A percentile compares a stretch with the other conserved stretches of the same genome.
Evolutionary conservation across 2,113 vertebrate genomes (phyloP).

Genomic region (Haemorhous mexicanus): DNA sequence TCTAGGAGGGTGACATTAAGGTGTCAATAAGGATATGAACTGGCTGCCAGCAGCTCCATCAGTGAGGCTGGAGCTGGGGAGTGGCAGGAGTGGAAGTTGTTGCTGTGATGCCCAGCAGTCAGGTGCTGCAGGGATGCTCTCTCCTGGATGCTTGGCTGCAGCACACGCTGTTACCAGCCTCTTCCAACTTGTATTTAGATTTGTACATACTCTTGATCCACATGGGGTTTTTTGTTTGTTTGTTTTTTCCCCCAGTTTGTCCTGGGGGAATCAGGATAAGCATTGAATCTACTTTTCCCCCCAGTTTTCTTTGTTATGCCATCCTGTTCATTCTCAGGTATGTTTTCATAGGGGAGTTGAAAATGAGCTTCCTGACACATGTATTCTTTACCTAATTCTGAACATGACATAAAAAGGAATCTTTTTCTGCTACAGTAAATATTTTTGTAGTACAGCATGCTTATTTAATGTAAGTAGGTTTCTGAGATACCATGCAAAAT

Average conservation of each 20-base stretch:
- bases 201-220: neutral
- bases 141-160: neutral
- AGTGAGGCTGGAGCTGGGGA: neutral
- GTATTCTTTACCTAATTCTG: conserved; percentile 3
- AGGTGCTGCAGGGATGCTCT: neutral
- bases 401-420: neutral
- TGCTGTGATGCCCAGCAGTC: neutral
- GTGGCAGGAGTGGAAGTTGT: neutral
- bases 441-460: conserved; percentile 24
- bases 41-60: neutral
- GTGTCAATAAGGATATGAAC: neutral
- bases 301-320: neutral
- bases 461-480: conserved; percentile 29
- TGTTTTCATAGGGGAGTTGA: neutral
- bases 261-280: neutral
- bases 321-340: neutral
- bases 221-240: rapidly evolving
- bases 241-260: neutral
- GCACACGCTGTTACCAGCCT: neutral
- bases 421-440: conserved; percentile 29
- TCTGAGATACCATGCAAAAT: neutral
- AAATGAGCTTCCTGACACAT: neutral
- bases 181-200: neutral
- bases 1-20: neutral
- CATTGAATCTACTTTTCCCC: rapidly evolving